Evolutionary conservation across 1,140 invertebrate species (phyloP).

Genomic region (Ceratosolen fusciceps): DNA sequence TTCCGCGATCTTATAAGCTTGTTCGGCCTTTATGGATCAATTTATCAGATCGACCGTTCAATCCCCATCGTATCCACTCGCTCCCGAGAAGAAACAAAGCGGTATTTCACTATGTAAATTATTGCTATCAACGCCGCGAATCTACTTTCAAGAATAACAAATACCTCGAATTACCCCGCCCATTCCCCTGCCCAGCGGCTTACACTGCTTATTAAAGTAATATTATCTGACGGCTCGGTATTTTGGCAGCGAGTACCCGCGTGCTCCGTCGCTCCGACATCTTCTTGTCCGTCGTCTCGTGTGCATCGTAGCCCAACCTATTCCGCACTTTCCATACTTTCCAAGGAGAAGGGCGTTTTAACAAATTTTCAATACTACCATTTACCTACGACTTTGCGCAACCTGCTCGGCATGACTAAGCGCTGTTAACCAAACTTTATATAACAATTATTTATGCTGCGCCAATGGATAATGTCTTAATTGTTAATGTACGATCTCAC

Average conservation of each 20-base stretch:
- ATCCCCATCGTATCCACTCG: not conserved
- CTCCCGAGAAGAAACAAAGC: conserved; percentile 11
- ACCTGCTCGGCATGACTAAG: not conserved
- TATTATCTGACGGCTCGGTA: not conserved
- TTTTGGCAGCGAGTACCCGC: not conserved
- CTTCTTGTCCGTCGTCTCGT: not conserved
- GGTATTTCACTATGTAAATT: conserved; percentile 31
- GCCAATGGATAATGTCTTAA: not conserved
- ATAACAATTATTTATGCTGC: not conserved
- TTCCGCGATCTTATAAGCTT: conserved; percentile 32
- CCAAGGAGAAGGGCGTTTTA: too few relatives aligned
- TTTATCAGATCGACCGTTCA: conserved; percentile 29
- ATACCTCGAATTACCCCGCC: not conserved
- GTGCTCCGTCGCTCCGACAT: not conserved
- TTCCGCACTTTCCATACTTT: too few relatives aligned
- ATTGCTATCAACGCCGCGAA: conserved; percentile 23
- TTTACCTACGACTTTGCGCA: not conserved
- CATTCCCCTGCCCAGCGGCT: not conserved
- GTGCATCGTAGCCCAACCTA: too few relatives aligned
- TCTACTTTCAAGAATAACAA: conserved; percentile 9
- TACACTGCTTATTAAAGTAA: too few relatives aligned
- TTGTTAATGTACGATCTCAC: not conserved
- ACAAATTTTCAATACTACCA: not conserved
- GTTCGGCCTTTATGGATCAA: conserved; percentile 6
- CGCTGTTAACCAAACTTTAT: too few relatives aligned